These are phyloP conservation scores for Gambusia yucatana DNA, from an alignment of 2,797 vertebrate genomes.

Conservation along the genomic window DNA sequence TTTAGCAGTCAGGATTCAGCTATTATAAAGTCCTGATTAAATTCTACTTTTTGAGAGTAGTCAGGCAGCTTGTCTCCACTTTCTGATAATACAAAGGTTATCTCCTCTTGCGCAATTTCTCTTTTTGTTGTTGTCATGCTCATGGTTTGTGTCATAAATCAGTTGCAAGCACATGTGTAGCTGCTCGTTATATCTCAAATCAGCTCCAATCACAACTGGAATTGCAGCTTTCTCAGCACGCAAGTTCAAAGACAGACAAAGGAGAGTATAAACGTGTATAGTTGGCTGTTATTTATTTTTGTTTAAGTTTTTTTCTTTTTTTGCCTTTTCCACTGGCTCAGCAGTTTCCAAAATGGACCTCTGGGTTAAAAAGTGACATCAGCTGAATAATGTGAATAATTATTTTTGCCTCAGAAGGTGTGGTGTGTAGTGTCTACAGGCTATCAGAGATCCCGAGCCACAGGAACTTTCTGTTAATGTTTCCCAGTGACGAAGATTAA, in stretches of 20 bases:
- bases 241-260: slow-evolving; percentile 5
- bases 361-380: slow-evolving; percentile 13
- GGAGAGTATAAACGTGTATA: not conserved
- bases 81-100: slow-evolving; percentile 41
- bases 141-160: slow-evolving; percentile 9
- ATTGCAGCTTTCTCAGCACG: not conserved
- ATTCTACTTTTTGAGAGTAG: slow-evolving; percentile 1
- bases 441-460: slow-evolving; percentile 25
- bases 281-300: not conserved
- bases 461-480: slow-evolving; percentile 40
- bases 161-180: not conserved
- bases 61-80: slow-evolving; percentile 23
- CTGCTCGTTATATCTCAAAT: slow-evolving; percentile 3
- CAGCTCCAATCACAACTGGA: slow-evolving; percentile 13
- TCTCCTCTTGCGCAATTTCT: slow-evolving; percentile 20
- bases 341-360: slow-evolving; percentile 24
- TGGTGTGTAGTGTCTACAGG: slow-evolving; percentile 28
- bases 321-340: slow-evolving; percentile 44
- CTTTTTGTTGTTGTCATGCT: not conserved
- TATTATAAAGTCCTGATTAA: slow-evolving; percentile 3
- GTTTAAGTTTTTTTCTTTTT: not conserved
- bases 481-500: slow-evolving; percentile 24
- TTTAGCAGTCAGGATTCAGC: slow-evolving; percentile 5
- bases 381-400: slow-evolving; percentile 17
- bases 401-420: too few relatives aligned